These are phyloP conservation scores for Drusus annulatus DNA, from an alignment of 1,140 invertebrate species.

Conservation along the genomic window DNA sequence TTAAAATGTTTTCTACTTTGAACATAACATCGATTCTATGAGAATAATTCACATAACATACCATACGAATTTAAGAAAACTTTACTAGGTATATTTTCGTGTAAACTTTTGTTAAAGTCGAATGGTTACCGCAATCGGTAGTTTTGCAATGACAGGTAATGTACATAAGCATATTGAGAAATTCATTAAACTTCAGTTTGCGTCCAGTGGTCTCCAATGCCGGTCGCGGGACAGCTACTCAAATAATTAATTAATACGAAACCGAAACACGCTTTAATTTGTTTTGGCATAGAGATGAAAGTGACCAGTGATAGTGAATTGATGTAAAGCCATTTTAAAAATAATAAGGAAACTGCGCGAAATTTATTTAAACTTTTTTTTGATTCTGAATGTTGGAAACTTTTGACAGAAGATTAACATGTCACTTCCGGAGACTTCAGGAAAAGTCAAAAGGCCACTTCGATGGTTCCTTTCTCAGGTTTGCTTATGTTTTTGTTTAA, in stretches of 20 bases:
- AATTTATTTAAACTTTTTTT: not conserved
- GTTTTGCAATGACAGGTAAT: slow-evolving; percentile 1
- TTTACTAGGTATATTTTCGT: no score
- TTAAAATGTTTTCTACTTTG: no score
- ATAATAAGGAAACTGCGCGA: not conserved
- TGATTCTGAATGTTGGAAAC: not conserved
- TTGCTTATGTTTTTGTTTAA: no score
- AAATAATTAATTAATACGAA: not conserved
- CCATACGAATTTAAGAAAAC: no score
- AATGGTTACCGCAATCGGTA: not conserved
- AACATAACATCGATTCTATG: no score
- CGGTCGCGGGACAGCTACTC: not conserved
- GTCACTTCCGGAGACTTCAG: no score
- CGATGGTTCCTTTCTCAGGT: no score
- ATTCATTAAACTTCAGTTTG: not conserved
- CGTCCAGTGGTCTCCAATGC: not conserved
- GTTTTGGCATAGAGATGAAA: not conserved
- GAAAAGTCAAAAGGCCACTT: no score
- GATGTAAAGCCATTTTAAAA: not conserved
- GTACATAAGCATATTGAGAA: not conserved
- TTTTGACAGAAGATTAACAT: not conserved
- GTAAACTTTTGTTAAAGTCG: not conserved
- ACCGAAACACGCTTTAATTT: not conserved
- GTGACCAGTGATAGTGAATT: not conserved
- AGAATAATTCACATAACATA: no score